phyloP scores from a whole-genome alignment of 2,888 invertebrate genomes.

The Cryptus viduatorius region DNA sequence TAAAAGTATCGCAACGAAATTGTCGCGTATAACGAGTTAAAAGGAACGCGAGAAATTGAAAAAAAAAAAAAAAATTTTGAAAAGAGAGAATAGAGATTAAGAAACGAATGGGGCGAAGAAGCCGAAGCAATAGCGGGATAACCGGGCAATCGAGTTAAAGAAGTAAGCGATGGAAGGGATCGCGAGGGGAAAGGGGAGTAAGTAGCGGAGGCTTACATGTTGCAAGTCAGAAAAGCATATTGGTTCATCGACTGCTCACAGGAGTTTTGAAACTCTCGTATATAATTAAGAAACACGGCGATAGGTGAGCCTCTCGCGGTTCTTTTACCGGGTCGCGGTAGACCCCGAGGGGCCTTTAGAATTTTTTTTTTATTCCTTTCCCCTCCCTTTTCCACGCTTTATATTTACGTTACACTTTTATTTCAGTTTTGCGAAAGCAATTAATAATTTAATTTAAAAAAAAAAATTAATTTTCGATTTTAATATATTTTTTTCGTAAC shows the following conservation, averaged over 20 bases:
- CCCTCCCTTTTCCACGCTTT: no score
- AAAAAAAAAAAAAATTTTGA: constrained; percentile 49
- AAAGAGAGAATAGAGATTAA: constrained; percentile 20
- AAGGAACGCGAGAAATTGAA: constrained; percentile 63
- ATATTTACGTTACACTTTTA: no score
- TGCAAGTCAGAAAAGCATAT: constrained; percentile 83
- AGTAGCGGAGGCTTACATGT: constrained; percentile 71
- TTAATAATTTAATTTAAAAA: no score
- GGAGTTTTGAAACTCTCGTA: constrained; percentile 82
- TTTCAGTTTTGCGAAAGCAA: no score
- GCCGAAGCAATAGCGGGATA: not conserved
- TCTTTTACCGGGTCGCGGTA: constrained; percentile 53
- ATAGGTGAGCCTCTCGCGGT: constrained; percentile 64
- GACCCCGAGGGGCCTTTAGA: constrained; percentile 53
- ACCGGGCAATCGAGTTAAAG: constrained; percentile 4
- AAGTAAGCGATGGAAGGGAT: constrained; percentile 38
- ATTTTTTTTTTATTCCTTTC: no score
- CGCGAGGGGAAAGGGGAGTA: constrained; percentile 37
- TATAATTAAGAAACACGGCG: constrained; percentile 82
- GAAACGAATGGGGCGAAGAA: constrained; percentile 58
- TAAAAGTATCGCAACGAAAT: not conserved
- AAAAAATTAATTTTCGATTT: no score
- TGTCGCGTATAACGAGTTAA: constrained; percentile 35
- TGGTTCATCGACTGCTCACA: constrained; percentile 82
- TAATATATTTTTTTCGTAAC: no score